These are phyloP conservation scores for Mythimna lalbum DNA, from an alignment of 2,888 invertebrate species.

Conservation along the genomic window DNA sequence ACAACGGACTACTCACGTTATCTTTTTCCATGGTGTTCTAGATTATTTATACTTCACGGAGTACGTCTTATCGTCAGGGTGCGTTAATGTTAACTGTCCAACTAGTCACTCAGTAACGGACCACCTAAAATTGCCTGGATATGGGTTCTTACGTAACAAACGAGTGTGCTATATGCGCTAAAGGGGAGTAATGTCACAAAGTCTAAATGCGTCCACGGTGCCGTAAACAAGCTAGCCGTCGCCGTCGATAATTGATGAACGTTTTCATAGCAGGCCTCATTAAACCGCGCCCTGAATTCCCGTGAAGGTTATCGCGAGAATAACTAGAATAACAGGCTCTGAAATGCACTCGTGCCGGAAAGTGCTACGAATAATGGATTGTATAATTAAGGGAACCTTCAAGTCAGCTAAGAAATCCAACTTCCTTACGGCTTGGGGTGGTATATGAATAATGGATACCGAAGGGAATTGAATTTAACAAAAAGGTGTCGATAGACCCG, in stretches of 20 bases:
- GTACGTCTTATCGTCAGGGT: slow-evolving; percentile 37
- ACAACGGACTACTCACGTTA: slow-evolving; percentile 50
- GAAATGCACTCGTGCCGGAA: slow-evolving; percentile 60
- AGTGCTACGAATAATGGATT: slow-evolving; percentile 66
- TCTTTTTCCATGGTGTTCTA: slow-evolving; percentile 38
- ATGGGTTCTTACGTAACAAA: slow-evolving; percentile 67
- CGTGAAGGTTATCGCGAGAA: slow-evolving; percentile 83
- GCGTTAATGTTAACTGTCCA: slow-evolving; percentile 39
- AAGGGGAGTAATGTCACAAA: slow-evolving; percentile 82
- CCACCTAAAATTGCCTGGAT: slow-evolving; percentile 62
- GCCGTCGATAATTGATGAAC: slow-evolving; percentile 89
- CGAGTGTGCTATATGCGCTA: slow-evolving; percentile 66
- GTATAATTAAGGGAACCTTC: slow-evolving; percentile 62
- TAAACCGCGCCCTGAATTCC: slow-evolving; percentile 87
- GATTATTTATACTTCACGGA: slow-evolving; percentile 31
- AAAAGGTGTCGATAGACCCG: slow-evolving; percentile 23
- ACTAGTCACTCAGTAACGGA: slow-evolving; percentile 35
- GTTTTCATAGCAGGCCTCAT: slow-evolving; percentile 88
- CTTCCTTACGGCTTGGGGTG: slow-evolving; percentile 49
- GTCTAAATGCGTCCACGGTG: slow-evolving; percentile 88
- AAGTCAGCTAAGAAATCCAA: slow-evolving; percentile 51
- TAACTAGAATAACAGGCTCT: slow-evolving; percentile 74
- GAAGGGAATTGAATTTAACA: slow-evolving; percentile 41
- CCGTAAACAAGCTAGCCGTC: slow-evolving; percentile 87
- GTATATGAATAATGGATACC: slow-evolving; percentile 39